phyloP scores from a whole-genome alignment of 2,797 vertebrate genomes.

The Meda fulgida region DNA sequence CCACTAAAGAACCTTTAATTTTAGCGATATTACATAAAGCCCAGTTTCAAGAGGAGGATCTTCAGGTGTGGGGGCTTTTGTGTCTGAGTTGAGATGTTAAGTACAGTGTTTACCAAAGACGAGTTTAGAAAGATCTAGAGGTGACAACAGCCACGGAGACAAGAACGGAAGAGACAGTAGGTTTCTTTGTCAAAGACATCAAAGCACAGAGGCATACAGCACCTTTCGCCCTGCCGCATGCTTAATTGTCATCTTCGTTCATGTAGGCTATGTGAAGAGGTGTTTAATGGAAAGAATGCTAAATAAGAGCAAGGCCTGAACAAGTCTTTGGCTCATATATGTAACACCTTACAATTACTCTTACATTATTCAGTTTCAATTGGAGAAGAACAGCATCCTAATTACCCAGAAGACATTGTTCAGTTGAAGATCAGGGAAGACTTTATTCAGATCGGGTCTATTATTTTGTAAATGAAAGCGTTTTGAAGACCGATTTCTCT shows the following conservation, averaged over 20 bases:
- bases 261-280: conserved; percentile 10
- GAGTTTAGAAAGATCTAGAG: conserved; percentile 30
- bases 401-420: conserved; percentile 22
- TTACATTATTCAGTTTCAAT: conserved; percentile 28
- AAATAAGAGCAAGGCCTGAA: conserved; percentile 27
- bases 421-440: not conserved
- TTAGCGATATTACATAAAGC: conserved; percentile 11
- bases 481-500: conserved; percentile 53
- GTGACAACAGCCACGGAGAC: not conserved
- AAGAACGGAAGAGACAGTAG: conserved; percentile 43
- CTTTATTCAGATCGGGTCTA: conserved; percentile 38
- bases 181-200: conserved; percentile 53
- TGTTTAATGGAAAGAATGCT: conserved; percentile 34
- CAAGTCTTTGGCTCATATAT: conserved; percentile 2
- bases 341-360: conserved; percentile 40
- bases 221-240: conserved; percentile 36
- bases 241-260: conserved; percentile 51
- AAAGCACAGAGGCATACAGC: conserved; percentile 51
- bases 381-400: not conserved
- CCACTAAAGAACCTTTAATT: not conserved
- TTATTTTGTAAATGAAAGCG: conserved; percentile 48
- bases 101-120: conserved; percentile 41
- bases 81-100: conserved; percentile 53
- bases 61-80: conserved; percentile 54
- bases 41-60: not conserved